Percentiles rank a stretch among this genome's conserved stretches.
Conservation (phyloP, 1,140 invertebrate species). For the Apis florea region DNA sequence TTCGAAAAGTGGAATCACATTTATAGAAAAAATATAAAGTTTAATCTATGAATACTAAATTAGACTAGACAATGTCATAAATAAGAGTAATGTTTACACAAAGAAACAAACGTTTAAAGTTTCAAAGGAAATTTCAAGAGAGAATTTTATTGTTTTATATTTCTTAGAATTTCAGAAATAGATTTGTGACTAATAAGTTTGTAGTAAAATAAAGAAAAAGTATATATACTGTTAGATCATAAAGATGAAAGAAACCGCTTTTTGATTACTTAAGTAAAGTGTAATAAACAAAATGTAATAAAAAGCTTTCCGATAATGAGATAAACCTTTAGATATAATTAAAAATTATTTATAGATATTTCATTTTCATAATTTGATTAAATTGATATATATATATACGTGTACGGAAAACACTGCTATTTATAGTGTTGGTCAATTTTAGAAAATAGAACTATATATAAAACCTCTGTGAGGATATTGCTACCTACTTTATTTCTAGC, state of each 20-base stretch:
- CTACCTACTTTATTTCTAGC: constrained; percentile 39
- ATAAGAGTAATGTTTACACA: not conserved
- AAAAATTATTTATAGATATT: constrained; percentile 18
- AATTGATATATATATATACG: not conserved
- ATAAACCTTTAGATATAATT: not conserved
- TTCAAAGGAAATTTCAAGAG: not conserved
- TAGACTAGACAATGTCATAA: not conserved
- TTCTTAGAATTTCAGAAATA: not conserved
- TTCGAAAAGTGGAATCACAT: too few species aligned
- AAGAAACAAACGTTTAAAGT: not conserved
- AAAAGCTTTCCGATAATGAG: not conserved
- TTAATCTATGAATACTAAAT: not conserved
- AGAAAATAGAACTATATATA: constrained; percentile 44
- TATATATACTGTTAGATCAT: not conserved
- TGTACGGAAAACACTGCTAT: not conserved
- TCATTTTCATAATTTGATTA: constrained; percentile 24
- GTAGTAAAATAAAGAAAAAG: not conserved
- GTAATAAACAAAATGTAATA: not conserved
- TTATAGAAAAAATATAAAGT: too few species aligned
- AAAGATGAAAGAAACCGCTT: not conserved
- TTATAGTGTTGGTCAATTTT: constrained; percentile 26
- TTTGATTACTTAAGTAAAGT: too few species aligned
- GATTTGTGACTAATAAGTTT: not conserved
- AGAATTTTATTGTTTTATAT: not conserved
- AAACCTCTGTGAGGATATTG: constrained; percentile 27